Percentiles rank a stretch among this genome's conserved stretches.
Conservation (phyloP, 2,797 vertebrate species). For the Coregonus ussuriensis region DNA sequence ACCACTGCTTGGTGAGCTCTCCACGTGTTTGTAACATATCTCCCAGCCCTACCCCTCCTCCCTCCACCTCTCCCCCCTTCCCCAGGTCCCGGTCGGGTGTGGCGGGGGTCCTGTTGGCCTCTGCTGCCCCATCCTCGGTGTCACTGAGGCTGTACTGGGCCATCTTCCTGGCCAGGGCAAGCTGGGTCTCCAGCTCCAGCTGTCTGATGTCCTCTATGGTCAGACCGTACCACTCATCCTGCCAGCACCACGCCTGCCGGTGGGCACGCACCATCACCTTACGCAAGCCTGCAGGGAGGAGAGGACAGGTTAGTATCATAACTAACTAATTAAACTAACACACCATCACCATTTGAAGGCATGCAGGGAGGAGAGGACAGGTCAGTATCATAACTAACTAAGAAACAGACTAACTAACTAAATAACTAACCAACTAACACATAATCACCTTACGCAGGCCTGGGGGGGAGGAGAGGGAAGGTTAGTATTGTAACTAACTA, state of each 20-base stretch:
- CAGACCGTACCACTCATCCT: slow-evolving; percentile 96
- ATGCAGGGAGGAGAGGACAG: too few relatives aligned
- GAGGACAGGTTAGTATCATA: not conserved
- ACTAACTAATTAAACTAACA: not conserved
- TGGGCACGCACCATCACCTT: slow-evolving; percentile 98
- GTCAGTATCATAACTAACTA: not conserved
- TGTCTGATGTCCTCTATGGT: slow-evolving; percentile 94
- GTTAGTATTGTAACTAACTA: not conserved
- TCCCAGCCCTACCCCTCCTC: slow-evolving; percentile 55
- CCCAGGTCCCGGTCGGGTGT: slow-evolving; percentile 69
- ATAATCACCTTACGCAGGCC: slow-evolving; percentile 97
- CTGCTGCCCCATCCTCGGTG: slow-evolving; percentile 71
- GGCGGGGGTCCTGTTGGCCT: slow-evolving; percentile 71
- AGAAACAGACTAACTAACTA: not conserved
- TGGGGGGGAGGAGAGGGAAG: slow-evolving; percentile 39
- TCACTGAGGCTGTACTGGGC: slow-evolving; percentile 83
- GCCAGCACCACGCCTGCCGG: slow-evolving; percentile 99
- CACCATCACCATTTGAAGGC: not conserved
- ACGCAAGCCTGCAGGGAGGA: slow-evolving; percentile 79
- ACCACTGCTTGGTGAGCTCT: slow-evolving; percentile 96
- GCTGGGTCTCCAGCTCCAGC: slow-evolving; percentile 93
- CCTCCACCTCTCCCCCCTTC: slow-evolving; percentile 59
- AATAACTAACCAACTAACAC: slow-evolving; percentile 42
- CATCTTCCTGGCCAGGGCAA: slow-evolving; percentile 96
- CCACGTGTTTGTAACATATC: slow-evolving; percentile 78